Evolutionary conservation across 2,797 vertebrate genomes (phyloP).

Genomic region (Sandelia bainsii): DNA sequence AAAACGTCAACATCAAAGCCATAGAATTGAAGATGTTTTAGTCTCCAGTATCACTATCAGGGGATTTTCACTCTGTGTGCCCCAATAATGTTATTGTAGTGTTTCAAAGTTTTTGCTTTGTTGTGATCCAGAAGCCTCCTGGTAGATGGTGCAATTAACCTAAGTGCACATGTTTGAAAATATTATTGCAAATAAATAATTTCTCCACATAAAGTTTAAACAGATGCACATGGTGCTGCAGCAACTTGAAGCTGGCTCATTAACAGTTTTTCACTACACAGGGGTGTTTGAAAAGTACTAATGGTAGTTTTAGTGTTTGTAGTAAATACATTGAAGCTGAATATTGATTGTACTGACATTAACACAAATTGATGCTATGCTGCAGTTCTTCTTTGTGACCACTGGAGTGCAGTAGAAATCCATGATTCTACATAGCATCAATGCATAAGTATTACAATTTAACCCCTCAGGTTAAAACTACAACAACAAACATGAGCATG

Average conservation of each 20-base stretch:
- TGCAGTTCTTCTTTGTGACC: conserved; percentile 20
- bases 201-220: neutral
- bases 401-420: conserved; percentile 28
- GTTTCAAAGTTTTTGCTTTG: too few species aligned
- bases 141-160: too few species aligned
- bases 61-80: too few species aligned
- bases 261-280: neutral
- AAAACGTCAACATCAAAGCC: too few species aligned
- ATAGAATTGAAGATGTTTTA: neutral
- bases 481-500: too few species aligned
- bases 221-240: neutral
- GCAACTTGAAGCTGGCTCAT: neutral
- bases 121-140: neutral
- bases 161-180: too few species aligned
- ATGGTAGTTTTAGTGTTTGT: neutral
- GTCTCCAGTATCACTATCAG: neutral
- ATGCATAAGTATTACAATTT: too few species aligned
- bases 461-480: neutral
- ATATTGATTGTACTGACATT: neutral
- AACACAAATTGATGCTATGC: neutral
- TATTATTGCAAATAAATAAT: too few species aligned
- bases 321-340: too few species aligned
- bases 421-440: neutral
- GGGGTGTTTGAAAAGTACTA: too few species aligned
- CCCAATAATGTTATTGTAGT: too few species aligned